Evolutionary conservation across 1,140 invertebrate species (phyloP).

Genomic region (Radopholus similis): DNA sequence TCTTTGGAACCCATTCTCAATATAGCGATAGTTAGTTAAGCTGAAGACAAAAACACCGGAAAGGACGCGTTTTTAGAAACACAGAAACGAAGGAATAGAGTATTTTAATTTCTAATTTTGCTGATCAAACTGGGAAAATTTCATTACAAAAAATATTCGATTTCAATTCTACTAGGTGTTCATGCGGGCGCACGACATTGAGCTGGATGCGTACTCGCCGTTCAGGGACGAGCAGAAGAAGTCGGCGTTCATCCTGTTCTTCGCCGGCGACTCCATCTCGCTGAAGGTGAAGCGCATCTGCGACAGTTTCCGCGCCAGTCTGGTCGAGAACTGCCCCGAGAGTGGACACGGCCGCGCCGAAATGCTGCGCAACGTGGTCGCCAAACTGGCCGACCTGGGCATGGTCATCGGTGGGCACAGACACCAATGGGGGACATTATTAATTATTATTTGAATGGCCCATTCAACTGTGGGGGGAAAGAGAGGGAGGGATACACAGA

Average conservation of each 20-base stretch:
- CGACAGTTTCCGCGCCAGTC: slow-evolving; percentile 64
- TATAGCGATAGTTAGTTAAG: too few relatives aligned
- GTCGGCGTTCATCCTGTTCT: slow-evolving; percentile 94
- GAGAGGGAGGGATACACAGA: too few relatives aligned
- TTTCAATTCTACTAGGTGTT: too few relatives aligned
- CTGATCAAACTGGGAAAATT: slow-evolving; percentile 91
- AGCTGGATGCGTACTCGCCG: slow-evolving; percentile 81
- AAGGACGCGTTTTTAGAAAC: too few relatives aligned
- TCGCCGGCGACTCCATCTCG: slow-evolving; percentile 96
- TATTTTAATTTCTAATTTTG: background rate
- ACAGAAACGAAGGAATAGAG: too few relatives aligned
- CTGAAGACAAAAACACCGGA: too few relatives aligned
- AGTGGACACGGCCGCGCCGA: slow-evolving; percentile 80
- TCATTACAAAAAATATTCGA: slow-evolving; percentile 77
- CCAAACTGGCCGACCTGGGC: slow-evolving; percentile 86
- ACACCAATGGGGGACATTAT: too few relatives aligned
- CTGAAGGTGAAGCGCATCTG: slow-evolving; percentile 92
- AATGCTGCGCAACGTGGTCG: slow-evolving; percentile 84
- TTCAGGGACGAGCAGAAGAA: slow-evolving; percentile 80
- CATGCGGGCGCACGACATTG: slow-evolving; percentile 75
- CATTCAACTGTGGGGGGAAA: too few relatives aligned
- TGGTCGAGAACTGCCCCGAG: slow-evolving; percentile 73
- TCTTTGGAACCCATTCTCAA: too few relatives aligned
- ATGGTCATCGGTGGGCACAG: slow-evolving; percentile 80
- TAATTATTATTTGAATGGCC: too few relatives aligned